Base-by-base conservation (phyloP, 2,797 vertebrate genomes). In the Coranthus polyacanthus region DNA sequence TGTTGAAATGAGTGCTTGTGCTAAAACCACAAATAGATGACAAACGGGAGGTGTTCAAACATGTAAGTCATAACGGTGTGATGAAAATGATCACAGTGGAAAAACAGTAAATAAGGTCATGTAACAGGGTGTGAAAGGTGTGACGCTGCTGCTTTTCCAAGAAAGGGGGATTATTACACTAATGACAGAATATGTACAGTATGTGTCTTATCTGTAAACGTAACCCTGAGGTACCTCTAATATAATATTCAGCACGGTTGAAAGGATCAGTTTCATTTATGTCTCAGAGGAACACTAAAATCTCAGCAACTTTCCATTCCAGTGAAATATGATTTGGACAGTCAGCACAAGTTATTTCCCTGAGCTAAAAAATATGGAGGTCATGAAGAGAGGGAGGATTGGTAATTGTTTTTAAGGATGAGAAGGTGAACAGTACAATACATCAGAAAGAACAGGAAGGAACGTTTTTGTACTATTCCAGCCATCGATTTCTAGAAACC, bases 271-370 rank as follows among this genome's bases (percentile, higher is more conserved):
- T 53, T 58, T 55, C n/a, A 73, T 60, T 73, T 58, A 63, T 73
- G 36, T 56, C 12, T 5, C 2, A 13, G 24, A 75, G 21, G 29
- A 58, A 54, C 37, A 49, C 12, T 42, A 37, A 55, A 46, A 59
- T 72, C 53, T 61, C 50, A 69, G 73, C 34, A 71, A 67, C 41
- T 65, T 81, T 69, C 42, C 55, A 22, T 72, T 68, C 36, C 17
- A 52, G 49, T 73, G 67, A 86, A 77, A 79, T 58, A 76, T 20
- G 54, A 70, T 51, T 68, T 42, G 38, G 55, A 70, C 46, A 62
- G 55, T 81, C 80, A 85, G 82, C 77, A 78, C 61, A 86, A 74
- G 44, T 39, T 56, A 67, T 60, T 74, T 63, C 60, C 52, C 29
- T n/a, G 7, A 54, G 60, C 45, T 42, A n/a, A 56, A 68, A 75